Conservation (phyloP, 1,140 invertebrate genomes). For the Psix sp. region DNA sequence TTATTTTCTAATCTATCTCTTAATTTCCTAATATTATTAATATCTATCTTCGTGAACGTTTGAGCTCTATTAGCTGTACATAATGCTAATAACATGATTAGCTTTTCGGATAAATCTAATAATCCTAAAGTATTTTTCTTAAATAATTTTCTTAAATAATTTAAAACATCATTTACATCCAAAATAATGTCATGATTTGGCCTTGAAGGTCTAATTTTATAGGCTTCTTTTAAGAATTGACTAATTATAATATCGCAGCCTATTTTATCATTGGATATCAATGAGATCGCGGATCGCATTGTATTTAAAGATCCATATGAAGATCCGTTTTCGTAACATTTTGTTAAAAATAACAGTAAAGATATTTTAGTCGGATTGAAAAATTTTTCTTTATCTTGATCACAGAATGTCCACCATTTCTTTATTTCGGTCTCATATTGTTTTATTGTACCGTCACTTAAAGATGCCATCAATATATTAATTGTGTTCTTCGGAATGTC, state of each 20-base stretch:
- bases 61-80: constrained; percentile 18
- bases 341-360: constrained; percentile 27
- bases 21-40: constrained; percentile 7
- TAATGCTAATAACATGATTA: constrained; percentile 9
- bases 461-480: constrained; percentile 23
- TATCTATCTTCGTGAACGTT: constrained; percentile 12
- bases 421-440: constrained; percentile 35
- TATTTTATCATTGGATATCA: constrained; percentile 39
- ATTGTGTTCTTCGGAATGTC: not conserved
- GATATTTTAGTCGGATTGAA: not conserved
- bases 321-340: constrained; percentile 22
- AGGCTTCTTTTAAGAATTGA: constrained; percentile 61
- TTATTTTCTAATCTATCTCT: constrained; percentile 5
- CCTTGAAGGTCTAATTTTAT: constrained; percentile 43
- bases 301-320: constrained; percentile 60
- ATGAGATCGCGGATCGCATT: constrained; percentile 45
- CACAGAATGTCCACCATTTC: constrained; percentile 39
- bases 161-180: constrained; percentile 56
- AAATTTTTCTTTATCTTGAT: constrained; percentile 14
- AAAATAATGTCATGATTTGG: constrained; percentile 60
- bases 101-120: constrained; percentile 15
- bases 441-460: constrained; percentile 21
- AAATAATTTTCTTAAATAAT: constrained; percentile 23
- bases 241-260: constrained; percentile 19
- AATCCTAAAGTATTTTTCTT: constrained; percentile 2